A percentile compares a stretch with the other conserved stretches of the same genome.
These are phyloP conservation scores for Borostomias antarcticus DNA, from an alignment of 2,797 vertebrate genomes.

Conservation along the genomic window DNA sequence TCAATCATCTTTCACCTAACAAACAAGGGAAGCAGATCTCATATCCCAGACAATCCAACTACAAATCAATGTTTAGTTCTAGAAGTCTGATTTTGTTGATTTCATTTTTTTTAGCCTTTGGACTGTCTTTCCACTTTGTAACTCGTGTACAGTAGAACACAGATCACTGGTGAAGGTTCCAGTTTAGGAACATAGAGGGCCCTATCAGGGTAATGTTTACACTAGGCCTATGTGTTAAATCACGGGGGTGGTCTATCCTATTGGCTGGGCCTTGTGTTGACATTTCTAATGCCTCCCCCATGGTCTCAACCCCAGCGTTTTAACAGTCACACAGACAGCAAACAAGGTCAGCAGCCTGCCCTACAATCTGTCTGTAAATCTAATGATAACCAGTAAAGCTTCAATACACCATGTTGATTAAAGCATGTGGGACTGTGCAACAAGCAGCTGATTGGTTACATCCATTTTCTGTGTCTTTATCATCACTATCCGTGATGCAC, in stretches of 20 bases:
- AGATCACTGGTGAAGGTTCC: neutral
- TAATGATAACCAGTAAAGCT: slow-evolving; percentile 23
- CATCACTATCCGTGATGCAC: slow-evolving; percentile 7
- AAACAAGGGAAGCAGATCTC: too few relatives aligned
- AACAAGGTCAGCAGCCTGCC: neutral
- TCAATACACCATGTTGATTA: slow-evolving; percentile 31
- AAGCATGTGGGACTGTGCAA: slow-evolving; percentile 34
- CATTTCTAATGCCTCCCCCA: slow-evolving; percentile 17
- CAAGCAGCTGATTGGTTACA: slow-evolving; percentile 33
- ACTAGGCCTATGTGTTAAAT: too few relatives aligned
- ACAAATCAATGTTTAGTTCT: too few relatives aligned
- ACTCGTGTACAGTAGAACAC: slow-evolving; percentile 2
- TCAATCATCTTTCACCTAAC: slow-evolving; percentile 1
- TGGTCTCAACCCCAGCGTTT: neutral
- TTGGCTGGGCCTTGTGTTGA: too few relatives aligned
- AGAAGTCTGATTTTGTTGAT: too few relatives aligned
- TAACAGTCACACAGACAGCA: neutral
- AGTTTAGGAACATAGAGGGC: neutral
- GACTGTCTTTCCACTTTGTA: too few relatives aligned
- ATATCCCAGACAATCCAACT: too few relatives aligned
- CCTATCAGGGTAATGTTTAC: too few relatives aligned
- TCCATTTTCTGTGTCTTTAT: slow-evolving; percentile 28
- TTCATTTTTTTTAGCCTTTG: too few relatives aligned
- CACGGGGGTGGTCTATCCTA: too few relatives aligned
- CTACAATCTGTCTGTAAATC: slow-evolving; percentile 22